Evolutionary conservation across 1,140 invertebrate genomes (phyloP).

Genomic region (Cotesia typhae): DNA sequence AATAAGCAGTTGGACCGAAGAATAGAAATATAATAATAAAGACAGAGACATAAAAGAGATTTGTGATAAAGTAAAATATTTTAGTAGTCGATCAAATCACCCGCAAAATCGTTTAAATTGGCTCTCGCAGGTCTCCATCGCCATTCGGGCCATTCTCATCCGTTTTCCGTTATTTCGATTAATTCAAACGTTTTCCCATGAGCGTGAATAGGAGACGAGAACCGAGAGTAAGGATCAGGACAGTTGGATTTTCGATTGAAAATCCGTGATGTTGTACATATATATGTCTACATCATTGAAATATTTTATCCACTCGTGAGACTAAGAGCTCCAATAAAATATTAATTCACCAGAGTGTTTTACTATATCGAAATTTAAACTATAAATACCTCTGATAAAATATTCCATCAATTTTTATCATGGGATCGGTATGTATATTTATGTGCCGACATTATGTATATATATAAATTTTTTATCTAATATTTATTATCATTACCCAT

Average conservation of each 20-base stretch:
- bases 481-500: too few species aligned
- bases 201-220: too few species aligned
- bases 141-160: background rate
- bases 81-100: background rate
- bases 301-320: too few species aligned
- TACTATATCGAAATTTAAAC: background rate
- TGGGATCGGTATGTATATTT: too few species aligned
- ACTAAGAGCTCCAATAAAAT: slow-evolving; percentile 11
- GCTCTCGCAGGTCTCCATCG: background rate
- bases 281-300: background rate
- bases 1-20: background rate
- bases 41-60: background rate
- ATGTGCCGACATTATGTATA: too few species aligned
- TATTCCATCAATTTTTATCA: too few species aligned
- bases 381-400: background rate
- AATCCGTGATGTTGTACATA: background rate
- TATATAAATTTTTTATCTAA: too few species aligned
- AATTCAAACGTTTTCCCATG: background rate
- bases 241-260: slow-evolving; percentile 6
- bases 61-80: background rate
- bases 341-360: slow-evolving; percentile 15
- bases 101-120: slow-evolving; percentile 6
- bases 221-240: too few species aligned
- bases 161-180: slow-evolving; percentile 5
- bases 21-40: background rate